These are phyloP conservation scores for Tenodera sinensis DNA, from an alignment of 2,888 invertebrate genomes.

Conservation along the genomic window DNA sequence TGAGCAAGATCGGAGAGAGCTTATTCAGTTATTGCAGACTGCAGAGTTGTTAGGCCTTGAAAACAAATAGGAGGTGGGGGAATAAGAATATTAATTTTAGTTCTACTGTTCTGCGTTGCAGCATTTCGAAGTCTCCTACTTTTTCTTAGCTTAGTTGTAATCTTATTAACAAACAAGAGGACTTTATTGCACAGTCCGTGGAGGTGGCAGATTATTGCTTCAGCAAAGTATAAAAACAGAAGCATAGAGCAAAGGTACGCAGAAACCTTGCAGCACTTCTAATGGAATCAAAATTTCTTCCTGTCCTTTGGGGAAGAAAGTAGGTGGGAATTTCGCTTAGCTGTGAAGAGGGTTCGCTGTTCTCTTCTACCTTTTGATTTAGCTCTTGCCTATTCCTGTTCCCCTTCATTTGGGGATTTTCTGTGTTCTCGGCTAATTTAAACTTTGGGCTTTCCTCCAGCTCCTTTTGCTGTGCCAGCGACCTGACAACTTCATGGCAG, in stretches of 20 bases:
- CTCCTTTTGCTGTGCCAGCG: not conserved
- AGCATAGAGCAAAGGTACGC: not conserved
- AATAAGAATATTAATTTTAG: not conserved
- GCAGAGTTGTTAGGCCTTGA: not conserved
- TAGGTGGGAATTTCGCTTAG: not conserved
- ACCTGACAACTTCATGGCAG: too few species aligned
- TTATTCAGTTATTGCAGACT: not conserved
- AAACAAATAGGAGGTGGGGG: not conserved
- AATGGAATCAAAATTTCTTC: not conserved
- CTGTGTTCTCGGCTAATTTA: not conserved
- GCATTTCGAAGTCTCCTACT: not conserved
- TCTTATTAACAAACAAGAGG: not conserved
- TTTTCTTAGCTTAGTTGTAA: not conserved
- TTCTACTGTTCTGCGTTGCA: not conserved
- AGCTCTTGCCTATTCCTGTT: not conserved
- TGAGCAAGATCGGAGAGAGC: too few species aligned
- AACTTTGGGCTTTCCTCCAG: not conserved
- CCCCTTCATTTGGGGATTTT: not conserved
- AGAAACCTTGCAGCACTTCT: not conserved
- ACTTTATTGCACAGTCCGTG: not conserved
- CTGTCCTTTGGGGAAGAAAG: not conserved
- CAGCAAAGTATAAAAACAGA: not conserved
- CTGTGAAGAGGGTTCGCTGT: not conserved
- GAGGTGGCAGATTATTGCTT: not conserved
- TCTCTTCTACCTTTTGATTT: not conserved